Evolutionary conservation across 2,797 vertebrate species (phyloP).

Genomic region (Cryptoprocta ferox): DNA sequence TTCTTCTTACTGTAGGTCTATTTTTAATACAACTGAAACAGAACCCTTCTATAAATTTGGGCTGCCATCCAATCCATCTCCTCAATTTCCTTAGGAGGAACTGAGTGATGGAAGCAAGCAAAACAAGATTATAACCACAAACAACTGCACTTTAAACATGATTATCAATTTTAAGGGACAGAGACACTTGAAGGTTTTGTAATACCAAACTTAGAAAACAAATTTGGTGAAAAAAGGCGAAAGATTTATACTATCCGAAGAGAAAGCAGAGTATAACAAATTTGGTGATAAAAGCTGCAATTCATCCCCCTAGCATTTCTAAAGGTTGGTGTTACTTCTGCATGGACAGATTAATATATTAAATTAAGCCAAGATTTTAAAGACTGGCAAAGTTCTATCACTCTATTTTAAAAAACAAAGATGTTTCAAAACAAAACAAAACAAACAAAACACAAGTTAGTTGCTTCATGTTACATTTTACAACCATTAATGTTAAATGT

Average conservation of each 20-base stretch:
- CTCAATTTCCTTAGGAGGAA: slow-evolving; percentile 59
- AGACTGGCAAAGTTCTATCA: slow-evolving; percentile 86
- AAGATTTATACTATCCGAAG: too few relatives aligned
- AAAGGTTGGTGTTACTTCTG: slow-evolving; percentile 85
- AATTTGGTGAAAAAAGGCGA: slow-evolving; percentile 81
- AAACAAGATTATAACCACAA: slow-evolving; percentile 73
- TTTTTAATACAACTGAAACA: slow-evolving; percentile 76
- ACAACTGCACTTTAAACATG: slow-evolving; percentile 77
- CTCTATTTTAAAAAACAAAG: slow-evolving; percentile 83
- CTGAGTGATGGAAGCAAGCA: slow-evolving; percentile 63
- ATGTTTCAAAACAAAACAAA: slow-evolving; percentile 80
- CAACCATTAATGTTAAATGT: slow-evolving; percentile 87
- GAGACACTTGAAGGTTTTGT: slow-evolving; percentile 80
- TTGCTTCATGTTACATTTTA: slow-evolving; percentile 88
- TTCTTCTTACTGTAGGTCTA: slow-evolving; percentile 42
- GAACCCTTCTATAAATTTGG: slow-evolving; percentile 77
- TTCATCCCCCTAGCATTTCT: slow-evolving; percentile 84
- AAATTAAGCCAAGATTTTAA: slow-evolving; percentile 88
- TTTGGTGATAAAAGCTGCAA: slow-evolving; percentile 84
- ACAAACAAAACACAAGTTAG: slow-evolving; percentile 86
- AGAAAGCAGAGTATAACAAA: slow-evolving; percentile 49
- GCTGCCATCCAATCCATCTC: slow-evolving; percentile 54
- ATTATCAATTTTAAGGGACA: slow-evolving; percentile 82
- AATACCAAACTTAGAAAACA: slow-evolving; percentile 85
- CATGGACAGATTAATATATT: slow-evolving; percentile 87